phyloP scores from a whole-genome alignment of 2,113 vertebrate genomes.

The Monopterus albus region DNA sequence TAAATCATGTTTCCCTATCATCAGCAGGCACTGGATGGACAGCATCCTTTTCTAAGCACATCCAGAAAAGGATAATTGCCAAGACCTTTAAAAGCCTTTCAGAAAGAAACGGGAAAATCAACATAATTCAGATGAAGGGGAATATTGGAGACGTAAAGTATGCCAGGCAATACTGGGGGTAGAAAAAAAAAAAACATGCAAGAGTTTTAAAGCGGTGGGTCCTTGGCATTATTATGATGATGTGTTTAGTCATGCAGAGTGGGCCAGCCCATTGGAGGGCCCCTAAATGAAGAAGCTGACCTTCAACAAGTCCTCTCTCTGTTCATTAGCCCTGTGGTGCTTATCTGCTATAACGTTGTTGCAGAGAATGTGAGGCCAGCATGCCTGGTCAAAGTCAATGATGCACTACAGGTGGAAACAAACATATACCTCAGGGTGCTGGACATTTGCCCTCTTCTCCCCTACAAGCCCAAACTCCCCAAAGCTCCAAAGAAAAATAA shows the following conservation, averaged over 20 bases:
- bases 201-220: constrained; percentile 64
- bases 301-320: constrained; percentile 80
- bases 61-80: constrained; percentile 78
- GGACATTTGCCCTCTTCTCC: constrained; percentile 26
- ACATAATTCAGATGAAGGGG: constrained; percentile 78
- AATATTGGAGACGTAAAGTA: constrained; percentile 64
- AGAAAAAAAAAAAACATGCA: constrained; percentile 52
- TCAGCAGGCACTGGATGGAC: constrained; percentile 76
- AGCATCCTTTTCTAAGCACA: constrained; percentile 71
- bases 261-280: constrained; percentile 75
- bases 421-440: constrained; percentile 41
- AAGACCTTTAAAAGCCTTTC: constrained; percentile 83
- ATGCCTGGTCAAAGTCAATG: constrained; percentile 57
- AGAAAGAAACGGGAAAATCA: constrained; percentile 75
- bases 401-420: constrained; percentile 67
- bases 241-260: constrained; percentile 80
- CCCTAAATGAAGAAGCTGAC: constrained; percentile 84
- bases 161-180: constrained; percentile 44
- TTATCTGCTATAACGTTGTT: constrained; percentile 76
- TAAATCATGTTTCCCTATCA: constrained; percentile 79
- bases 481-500: not conserved
- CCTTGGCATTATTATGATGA: constrained; percentile 78
- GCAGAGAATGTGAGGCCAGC: constrained; percentile 66
- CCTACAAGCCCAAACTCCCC: not conserved
- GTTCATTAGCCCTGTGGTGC: constrained; percentile 82